Percentiles rank a stretch among this genome's conserved stretches.
Evolutionary conservation across 2,888 invertebrate species (phyloP).

Genomic region (Cheilosia urbana): DNA sequence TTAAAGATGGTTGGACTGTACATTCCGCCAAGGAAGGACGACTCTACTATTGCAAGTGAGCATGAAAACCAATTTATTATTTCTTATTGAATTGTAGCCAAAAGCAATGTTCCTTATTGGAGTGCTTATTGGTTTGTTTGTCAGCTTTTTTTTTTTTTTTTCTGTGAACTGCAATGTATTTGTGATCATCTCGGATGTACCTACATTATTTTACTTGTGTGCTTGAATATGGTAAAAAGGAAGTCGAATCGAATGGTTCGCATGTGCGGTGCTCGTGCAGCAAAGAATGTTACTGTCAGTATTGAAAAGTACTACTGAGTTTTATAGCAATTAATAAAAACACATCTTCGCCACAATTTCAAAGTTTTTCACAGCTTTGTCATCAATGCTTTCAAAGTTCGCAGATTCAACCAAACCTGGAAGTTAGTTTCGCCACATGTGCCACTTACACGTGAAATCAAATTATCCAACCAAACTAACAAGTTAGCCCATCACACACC

Average conservation of each 20-base stretch:
- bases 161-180: no score
- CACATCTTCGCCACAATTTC: no score
- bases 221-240: background rate
- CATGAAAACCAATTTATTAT: conserved; percentile 75
- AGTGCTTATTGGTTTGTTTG: background rate
- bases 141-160: background rate
- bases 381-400: no score
- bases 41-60: conserved; percentile 96
- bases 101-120: background rate
- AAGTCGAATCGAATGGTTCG: no score
- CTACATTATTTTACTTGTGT: background rate
- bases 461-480: conserved; percentile 28
- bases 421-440: background rate
- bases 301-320: no score
- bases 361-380: no score
- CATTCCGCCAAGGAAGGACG: conserved; percentile 91
- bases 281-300: no score
- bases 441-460: conserved; percentile 4
- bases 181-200: no score
- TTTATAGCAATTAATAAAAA: no score
- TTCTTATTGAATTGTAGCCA: conserved; percentile 17
- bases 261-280: no score
- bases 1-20: conserved; percentile 91
- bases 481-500: conserved; percentile 10
- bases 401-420: background rate